Conservation (phyloP, 2,113 vertebrate genomes). For the Macheiramphus alcinus region DNA sequence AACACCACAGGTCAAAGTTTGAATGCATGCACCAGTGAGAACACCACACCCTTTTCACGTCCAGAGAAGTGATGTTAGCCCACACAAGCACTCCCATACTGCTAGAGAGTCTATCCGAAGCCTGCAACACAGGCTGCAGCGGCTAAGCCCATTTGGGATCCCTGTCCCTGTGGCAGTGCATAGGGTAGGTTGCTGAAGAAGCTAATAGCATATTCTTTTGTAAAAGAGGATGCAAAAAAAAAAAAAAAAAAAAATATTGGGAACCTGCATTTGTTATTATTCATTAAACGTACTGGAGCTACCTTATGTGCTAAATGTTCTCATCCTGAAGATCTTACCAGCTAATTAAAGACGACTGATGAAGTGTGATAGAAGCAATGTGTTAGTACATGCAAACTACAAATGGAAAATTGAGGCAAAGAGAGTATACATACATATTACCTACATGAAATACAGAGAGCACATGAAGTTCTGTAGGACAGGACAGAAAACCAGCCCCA, state of each 20-base stretch:
- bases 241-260: background rate
- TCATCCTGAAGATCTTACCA: constrained; percentile 37
- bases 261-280: background rate
- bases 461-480: background rate
- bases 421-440: background rate
- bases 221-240: background rate
- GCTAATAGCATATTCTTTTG: background rate
- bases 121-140: background rate
- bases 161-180: background rate
- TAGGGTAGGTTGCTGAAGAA: background rate
- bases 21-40: background rate
- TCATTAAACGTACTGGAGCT: constrained; percentile 28
- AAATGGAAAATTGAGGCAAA: background rate
- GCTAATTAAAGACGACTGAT: constrained; percentile 43
- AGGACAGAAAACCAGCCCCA: background rate
- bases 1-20: background rate
- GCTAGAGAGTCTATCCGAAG: background rate
- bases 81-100: background rate
- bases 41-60: background rate
- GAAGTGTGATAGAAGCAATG: background rate
- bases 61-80: background rate
- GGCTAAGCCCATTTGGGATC: background rate
- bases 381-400: background rate
- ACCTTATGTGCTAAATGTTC: constrained; percentile 33
- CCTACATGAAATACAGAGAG: background rate